Evolutionary conservation across 37 sponge, comb jelly and placozoan species (phyloP).

Genomic region (Chondrosia reniformis): DNA sequence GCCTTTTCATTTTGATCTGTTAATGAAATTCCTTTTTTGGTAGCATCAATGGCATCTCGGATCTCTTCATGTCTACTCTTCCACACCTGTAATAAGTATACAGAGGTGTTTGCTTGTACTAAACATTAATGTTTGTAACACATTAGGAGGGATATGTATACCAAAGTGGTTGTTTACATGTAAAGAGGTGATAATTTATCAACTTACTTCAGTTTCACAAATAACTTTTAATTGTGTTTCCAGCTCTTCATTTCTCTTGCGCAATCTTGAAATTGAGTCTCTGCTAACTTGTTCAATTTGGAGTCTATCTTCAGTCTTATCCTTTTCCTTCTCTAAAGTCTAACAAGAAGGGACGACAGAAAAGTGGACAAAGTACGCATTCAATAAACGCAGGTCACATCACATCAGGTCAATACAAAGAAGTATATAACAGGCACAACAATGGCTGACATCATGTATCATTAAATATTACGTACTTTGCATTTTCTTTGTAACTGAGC

Average conservation of each 20-base stretch:
- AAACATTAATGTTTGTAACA: neutral
- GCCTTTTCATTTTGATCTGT: too few relatives aligned
- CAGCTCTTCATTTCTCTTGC: constrained; percentile 73
- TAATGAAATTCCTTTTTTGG: too few relatives aligned
- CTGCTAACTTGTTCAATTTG: constrained; percentile 76
- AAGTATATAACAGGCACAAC: neutral
- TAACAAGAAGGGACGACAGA: neutral
- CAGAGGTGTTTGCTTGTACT: neutral
- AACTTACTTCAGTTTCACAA: constrained; percentile 51
- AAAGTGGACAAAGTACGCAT: neutral
- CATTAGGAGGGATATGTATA: too few relatives aligned
- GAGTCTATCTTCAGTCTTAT: constrained; percentile 67
- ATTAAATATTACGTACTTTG: constrained; percentile 65
- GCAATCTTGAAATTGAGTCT: constrained; percentile 72
- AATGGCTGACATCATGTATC: too few relatives aligned
- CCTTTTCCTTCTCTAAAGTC: constrained; percentile 63
- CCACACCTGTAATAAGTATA: neutral
- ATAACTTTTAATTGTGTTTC: constrained; percentile 62
- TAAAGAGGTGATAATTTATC: neutral
- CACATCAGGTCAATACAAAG: neutral
- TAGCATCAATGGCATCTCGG: constrained; percentile 1
- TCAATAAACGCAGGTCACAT: too few relatives aligned
- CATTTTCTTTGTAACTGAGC: constrained; percentile 39
- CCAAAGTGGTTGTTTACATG: neutral
- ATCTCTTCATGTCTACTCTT: constrained; percentile 8